A percentile compares a stretch with the other conserved stretches of the same genome.
Evolutionary conservation across 2,113 vertebrate genomes (phyloP).

Genomic region (Hepsetus odoe): DNA sequence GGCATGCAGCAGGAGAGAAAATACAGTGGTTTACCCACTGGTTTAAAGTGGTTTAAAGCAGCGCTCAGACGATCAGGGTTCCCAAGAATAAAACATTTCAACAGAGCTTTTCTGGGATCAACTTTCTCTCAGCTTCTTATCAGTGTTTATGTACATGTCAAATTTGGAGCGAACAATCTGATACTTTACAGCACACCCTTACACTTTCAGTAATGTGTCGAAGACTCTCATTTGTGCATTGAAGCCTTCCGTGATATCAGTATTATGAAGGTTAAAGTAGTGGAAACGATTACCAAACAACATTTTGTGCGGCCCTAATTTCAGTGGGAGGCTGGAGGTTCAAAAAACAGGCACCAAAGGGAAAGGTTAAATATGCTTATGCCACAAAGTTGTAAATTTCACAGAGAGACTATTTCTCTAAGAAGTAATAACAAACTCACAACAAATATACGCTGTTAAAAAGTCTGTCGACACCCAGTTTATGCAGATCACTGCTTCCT

Average conservation of each 20-base stretch:
- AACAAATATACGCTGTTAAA: no score
- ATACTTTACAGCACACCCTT: not conserved
- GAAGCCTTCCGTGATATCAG: no score
- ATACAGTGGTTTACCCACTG: constrained; percentile 40
- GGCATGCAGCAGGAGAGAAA: not conserved
- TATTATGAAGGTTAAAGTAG: no score
- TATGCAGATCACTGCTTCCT: no score
- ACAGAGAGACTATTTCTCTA: no score
- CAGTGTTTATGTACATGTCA: constrained; percentile 1
- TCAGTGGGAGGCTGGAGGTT: not conserved
- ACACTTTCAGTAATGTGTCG: no score
- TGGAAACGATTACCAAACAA: not conserved
- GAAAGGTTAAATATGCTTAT: not conserved
- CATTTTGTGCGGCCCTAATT: not conserved
- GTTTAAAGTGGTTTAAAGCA: not conserved
- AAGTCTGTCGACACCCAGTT: no score
- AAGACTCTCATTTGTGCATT: no score
- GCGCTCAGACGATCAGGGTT: constrained; percentile 3
- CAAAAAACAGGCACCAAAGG: not conserved
- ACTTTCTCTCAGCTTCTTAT: constrained; percentile 10
- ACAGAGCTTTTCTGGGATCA: constrained; percentile 2
- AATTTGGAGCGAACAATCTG: not conserved
- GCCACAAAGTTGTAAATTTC: not conserved
- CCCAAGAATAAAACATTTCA: not conserved
- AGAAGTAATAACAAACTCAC: no score